Evolutionary conservation across 2,888 invertebrate species (phyloP).

Genomic region (Ferrisia virgata): DNA sequence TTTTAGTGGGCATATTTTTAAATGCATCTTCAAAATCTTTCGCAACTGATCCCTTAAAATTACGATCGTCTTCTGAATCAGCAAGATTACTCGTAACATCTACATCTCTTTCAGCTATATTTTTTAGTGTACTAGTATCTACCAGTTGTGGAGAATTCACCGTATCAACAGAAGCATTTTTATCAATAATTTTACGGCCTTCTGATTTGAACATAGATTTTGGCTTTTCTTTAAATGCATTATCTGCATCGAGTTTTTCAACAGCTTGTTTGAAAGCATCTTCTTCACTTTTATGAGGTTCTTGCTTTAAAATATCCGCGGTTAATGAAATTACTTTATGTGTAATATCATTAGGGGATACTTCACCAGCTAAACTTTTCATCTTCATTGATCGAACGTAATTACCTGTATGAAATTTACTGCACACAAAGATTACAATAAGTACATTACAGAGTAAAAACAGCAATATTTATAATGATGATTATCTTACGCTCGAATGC

Average conservation of each 20-base stretch:
- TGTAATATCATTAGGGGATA: slow-evolving; percentile 4
- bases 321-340: slow-evolving; percentile 1
- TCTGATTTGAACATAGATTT: neutral
- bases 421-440: neutral
- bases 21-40: neutral
- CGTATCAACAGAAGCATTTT: neutral
- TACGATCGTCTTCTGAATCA: neutral
- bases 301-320: neutral
- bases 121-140: neutral
- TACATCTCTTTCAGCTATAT: slow-evolving; percentile 6
- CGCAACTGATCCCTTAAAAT: neutral
- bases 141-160: neutral
- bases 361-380: neutral
- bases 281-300: neutral
- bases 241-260: neutral
- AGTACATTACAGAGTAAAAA: neutral
- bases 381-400: neutral
- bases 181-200: neutral
- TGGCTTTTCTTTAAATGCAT: neutral
- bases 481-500: slow-evolving; percentile 72
- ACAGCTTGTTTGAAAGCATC: slow-evolving; percentile 16
- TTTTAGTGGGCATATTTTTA: neutral
- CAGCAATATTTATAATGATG: neutral
- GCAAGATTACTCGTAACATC: neutral
- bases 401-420: neutral